phyloP scores from a whole-genome alignment of 2,113 vertebrate genomes.

The Pongo abelii region DNA sequence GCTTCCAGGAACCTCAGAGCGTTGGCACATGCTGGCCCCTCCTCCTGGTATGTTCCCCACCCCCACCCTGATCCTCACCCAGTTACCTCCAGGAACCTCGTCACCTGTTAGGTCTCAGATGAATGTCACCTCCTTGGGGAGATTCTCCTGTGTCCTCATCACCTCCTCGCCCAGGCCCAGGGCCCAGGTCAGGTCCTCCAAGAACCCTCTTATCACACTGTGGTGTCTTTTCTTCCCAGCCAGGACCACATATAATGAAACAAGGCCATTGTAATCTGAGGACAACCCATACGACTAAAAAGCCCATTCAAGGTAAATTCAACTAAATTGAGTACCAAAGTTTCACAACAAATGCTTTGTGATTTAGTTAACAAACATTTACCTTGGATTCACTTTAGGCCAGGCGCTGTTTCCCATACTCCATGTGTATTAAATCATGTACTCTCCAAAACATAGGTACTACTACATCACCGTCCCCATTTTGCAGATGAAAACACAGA shows the following conservation, averaged over 20 bases:
- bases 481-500: background rate
- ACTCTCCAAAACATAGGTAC: fast-evolving
- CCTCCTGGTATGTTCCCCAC: background rate
- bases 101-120: background rate
- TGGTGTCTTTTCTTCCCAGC: background rate
- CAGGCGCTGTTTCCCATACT: background rate
- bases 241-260: background rate
- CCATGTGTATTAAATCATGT: fast-evolving
- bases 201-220: background rate
- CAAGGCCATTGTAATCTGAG: background rate
- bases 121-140: background rate
- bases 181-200: background rate
- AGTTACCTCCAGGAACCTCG: background rate
- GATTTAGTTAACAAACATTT: background rate
- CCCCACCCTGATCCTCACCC: background rate
- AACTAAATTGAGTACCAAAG: background rate
- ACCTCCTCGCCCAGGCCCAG: background rate
- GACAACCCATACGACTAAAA: background rate
- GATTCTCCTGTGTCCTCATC: too few relatives aligned
- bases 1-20: background rate
- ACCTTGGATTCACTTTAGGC: background rate
- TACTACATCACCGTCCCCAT: background rate
- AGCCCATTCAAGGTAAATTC: background rate
- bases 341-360: background rate
- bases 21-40: background rate